These are phyloP conservation scores for Selene dorsalis DNA, from an alignment of 2,797 vertebrate genomes.

Conservation along the genomic window DNA sequence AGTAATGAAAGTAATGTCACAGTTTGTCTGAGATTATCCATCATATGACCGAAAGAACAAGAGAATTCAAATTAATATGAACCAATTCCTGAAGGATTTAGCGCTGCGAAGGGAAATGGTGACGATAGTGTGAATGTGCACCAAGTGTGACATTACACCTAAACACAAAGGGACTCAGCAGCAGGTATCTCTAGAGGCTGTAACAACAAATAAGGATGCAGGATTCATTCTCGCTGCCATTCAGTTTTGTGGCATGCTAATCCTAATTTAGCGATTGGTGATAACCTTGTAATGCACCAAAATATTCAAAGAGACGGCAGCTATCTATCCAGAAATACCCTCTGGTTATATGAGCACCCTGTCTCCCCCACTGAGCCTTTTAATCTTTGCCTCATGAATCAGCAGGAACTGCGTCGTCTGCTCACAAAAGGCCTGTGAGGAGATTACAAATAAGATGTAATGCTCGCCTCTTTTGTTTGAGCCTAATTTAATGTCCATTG, in stretches of 20 bases:
- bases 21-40: conserved; percentile 49
- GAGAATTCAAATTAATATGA: conserved; percentile 46
- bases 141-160: conserved; percentile 37
- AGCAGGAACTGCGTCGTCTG: conserved; percentile 52
- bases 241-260: conserved; percentile 24
- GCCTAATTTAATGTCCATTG: conserved; percentile 31
- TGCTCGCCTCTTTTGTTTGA: conserved; percentile 36
- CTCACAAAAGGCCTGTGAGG: conserved; percentile 52
- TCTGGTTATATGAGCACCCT: conserved; percentile 47
- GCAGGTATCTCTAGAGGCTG: conserved; percentile 50
- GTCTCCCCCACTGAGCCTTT: conserved; percentile 49
- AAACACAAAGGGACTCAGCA: conserved; percentile 36
- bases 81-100: conserved; percentile 39
- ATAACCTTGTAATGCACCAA: conserved; percentile 52
- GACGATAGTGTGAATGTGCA: conserved; percentile 46
- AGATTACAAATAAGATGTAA: conserved; percentile 45
- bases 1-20: conserved; percentile 54
- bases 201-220: conserved; percentile 43
- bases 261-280: conserved; percentile 39
- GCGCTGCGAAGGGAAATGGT: conserved; percentile 26
- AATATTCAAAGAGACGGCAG: conserved; percentile 32
- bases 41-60: conserved; percentile 45
- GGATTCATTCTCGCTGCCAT: conserved; percentile 21
- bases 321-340: conserved; percentile 46
- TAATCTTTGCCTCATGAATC: conserved; percentile 66